These are phyloP conservation scores for Drosophila differens DNA, from an alignment of 2,888 invertebrate genomes.

Conservation along the genomic window DNA sequence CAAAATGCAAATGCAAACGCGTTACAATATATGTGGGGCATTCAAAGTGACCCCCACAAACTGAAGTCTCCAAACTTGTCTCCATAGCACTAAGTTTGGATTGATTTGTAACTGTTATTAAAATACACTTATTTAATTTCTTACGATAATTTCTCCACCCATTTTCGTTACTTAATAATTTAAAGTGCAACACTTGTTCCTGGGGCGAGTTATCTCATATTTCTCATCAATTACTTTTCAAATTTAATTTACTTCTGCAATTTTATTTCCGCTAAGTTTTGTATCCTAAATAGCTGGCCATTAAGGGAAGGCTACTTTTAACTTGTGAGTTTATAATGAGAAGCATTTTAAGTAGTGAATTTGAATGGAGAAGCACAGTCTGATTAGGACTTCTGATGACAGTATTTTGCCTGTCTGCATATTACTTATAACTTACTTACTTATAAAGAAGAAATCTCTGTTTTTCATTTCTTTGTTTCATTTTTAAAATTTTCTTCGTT, in stretches of 20 bases:
- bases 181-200: background rate
- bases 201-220: background rate
- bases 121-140: background rate
- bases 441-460: background rate
- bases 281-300: background rate
- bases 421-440: background rate
- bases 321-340: background rate
- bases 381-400: background rate
- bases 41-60: background rate
- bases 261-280: constrained; percentile 12
- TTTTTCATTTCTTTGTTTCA: constrained; percentile 35
- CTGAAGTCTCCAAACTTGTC: background rate
- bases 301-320: background rate
- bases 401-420: background rate
- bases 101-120: background rate
- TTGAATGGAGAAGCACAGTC: background rate
- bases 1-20: background rate
- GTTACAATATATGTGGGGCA: background rate
- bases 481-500: constrained; percentile 60
- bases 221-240: constrained; percentile 2
- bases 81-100: background rate
- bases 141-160: background rate
- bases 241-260: background rate
- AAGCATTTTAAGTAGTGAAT: too few species aligned
- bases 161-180: background rate